A percentile compares a stretch with the other conserved stretches of the same genome.
Conservation (phyloP, 64 coral and sea anemone species). For the Actinia tenebrosa region DNA sequence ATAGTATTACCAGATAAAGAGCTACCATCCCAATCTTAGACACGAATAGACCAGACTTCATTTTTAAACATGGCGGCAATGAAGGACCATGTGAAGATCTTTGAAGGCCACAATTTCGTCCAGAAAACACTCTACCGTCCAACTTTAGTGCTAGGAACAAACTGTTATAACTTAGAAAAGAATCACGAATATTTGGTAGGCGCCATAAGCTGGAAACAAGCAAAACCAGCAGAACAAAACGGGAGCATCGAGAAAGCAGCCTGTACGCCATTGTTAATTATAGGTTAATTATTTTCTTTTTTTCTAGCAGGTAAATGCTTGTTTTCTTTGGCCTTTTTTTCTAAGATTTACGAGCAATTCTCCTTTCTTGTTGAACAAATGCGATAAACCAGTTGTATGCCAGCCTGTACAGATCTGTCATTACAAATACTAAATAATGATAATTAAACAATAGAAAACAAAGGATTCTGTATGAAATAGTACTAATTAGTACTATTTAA, state of each 20-base stretch:
- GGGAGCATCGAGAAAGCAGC: conserved; percentile 22
- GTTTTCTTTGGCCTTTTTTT: too few relatives aligned
- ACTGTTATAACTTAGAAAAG: conserved; percentile 14
- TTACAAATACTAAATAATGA: too few relatives aligned
- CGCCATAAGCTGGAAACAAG: conserved; percentile 16
- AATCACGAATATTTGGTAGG: not conserved
- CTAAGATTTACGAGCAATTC: too few relatives aligned
- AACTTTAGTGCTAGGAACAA: conserved; percentile 35
- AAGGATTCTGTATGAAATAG: too few relatives aligned
- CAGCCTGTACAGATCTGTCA: too few relatives aligned
- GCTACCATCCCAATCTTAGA: conserved; percentile 26
- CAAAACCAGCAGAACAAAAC: conserved; percentile 24
- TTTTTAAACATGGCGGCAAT: conserved; percentile 39
- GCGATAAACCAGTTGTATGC: too few relatives aligned
- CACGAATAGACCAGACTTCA: conserved; percentile 22
- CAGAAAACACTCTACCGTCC: conserved; percentile 10
- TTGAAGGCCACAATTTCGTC: conserved; percentile 1
- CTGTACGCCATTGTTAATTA: too few relatives aligned
- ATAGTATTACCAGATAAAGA: conserved; percentile 21
- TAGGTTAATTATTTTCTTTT: too few relatives aligned
- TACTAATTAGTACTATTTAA: too few relatives aligned
- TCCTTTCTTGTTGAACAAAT: too few relatives aligned
- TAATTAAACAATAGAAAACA: too few relatives aligned
- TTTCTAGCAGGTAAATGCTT: too few relatives aligned
- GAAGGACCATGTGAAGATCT: not conserved